Conservation (phyloP, 2,888 invertebrate genomes). For the Phyllotreta cruciferae region DNA sequence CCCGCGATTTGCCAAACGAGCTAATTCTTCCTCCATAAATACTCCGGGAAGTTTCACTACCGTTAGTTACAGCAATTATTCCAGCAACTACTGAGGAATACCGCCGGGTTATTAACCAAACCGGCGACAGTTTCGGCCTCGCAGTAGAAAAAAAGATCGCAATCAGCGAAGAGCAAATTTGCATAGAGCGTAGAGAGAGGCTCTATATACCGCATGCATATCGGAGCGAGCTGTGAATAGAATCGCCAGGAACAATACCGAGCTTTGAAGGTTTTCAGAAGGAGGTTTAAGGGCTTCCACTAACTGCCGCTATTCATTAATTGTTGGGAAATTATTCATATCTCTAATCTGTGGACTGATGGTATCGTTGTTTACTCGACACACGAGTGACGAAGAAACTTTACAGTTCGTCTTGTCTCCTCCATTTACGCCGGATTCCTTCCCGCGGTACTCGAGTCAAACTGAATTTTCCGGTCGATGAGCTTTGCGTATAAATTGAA, state of each 20-base stretch:
- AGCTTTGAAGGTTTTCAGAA: conserved; percentile 48
- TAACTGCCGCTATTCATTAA: conserved; percentile 57
- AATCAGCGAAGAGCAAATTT: conserved; percentile 55
- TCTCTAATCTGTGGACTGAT: conserved; percentile 59
- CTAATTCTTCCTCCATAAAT: no score
- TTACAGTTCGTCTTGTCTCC: neutral
- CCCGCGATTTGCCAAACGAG: no score
- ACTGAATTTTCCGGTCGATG: no score
- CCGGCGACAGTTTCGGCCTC: conserved; percentile 18
- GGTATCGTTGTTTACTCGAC: conserved; percentile 54
- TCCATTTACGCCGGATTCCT: neutral
- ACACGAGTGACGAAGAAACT: conserved; percentile 9
- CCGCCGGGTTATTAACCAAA: conserved; percentile 17
- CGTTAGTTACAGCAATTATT: no score
- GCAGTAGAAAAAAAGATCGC: conserved; percentile 49
- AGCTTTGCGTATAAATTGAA: no score
- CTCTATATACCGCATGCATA: conserved; percentile 52
- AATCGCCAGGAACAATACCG: conserved; percentile 55
- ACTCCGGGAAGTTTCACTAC: no score
- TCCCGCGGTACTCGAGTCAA: neutral
- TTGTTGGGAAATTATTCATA: conserved; percentile 59
- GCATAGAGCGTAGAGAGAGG: conserved; percentile 53
- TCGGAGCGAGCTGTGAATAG: conserved; percentile 55
- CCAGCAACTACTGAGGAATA: conserved; percentile 5
- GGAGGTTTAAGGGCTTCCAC: conserved; percentile 56